These are phyloP conservation scores for Pharmacophagus antenor DNA, from an alignment of 2,888 invertebrate species.

Conservation along the genomic window DNA sequence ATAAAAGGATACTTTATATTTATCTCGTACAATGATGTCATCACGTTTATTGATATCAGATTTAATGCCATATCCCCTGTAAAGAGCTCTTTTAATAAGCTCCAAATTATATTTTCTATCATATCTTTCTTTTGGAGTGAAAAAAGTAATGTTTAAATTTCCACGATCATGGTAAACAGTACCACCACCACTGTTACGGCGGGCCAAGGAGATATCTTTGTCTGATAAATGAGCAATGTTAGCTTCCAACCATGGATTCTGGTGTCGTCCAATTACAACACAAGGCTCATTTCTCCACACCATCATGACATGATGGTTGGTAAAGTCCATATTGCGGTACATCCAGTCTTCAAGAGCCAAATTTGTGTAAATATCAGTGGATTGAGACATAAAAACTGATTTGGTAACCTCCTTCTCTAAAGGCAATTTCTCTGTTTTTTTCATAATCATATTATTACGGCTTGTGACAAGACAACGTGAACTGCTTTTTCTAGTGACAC, in stretches of 20 bases:
- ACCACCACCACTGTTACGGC: slow-evolving; percentile 97
- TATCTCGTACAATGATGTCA: slow-evolving; percentile 90
- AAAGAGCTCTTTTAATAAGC: slow-evolving; percentile 90
- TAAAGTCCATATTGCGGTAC: slow-evolving; percentile 92
- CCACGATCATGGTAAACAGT: slow-evolving; percentile 98
- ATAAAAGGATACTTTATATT: slow-evolving; percentile 85
- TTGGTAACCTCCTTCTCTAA: slow-evolving; percentile 84
- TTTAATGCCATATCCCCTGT: slow-evolving; percentile 89
- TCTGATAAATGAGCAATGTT: slow-evolving; percentile 85
- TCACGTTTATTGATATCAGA: slow-evolving; percentile 89
- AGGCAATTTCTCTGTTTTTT: slow-evolving; percentile 55
- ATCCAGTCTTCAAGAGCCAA: slow-evolving; percentile 98
- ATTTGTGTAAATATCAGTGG: slow-evolving; percentile 94
- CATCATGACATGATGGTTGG: slow-evolving; percentile 90
- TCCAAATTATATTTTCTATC: slow-evolving; percentile 93
- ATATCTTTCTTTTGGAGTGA: slow-evolving; percentile 91
- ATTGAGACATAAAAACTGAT: slow-evolving; percentile 95
- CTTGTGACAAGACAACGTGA: slow-evolving; percentile 56
- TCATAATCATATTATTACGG: slow-evolving; percentile 47
- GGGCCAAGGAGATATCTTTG: slow-evolving; percentile 87
- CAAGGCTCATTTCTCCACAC: slow-evolving; percentile 97
- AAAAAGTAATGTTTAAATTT: slow-evolving; percentile 95
- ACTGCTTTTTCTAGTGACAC: slow-evolving; percentile 63
- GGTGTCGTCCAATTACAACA: slow-evolving; percentile 97
- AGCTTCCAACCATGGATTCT: slow-evolving; percentile 97